Evolutionary conservation across 1,140 invertebrate species (phyloP), one percentile per base, ranked within the genome.

Genomic region (Drosophila kanapiae): DNA sequence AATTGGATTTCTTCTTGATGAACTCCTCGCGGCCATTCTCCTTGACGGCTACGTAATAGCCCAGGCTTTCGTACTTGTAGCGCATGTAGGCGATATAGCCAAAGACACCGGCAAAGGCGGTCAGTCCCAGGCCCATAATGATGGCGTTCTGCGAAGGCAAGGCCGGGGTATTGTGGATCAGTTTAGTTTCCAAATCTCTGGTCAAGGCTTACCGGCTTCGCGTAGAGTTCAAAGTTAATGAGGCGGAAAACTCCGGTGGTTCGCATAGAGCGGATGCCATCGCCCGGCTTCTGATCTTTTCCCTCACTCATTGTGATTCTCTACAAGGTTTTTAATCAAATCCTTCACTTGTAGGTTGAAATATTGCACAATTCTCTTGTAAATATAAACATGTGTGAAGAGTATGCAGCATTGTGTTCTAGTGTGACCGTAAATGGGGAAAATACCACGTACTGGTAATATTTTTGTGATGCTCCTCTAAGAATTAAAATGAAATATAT

Each of bases 1-100:
- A 97, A 93, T 96, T 97, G 6, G 97, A 98, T 84, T 94, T 95
- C 91, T 95, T 96, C 86, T 96, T 96, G 75, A 95, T 94, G 88
- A 96, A 96, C 65, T 95, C 93, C 93, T 96, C 95, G 75, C 94
- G 94, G 3, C 96, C 97, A 92, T 97, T 95, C 57, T 95, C 94
- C 86, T 95, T 94, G 16, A 97, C 93, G n/a, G 96, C 96, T 37
- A 95, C 90, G 93, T 97, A 97, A 87, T 96, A 97, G 57, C 96
- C 96, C 92, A 96, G 94, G 27, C 93, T 94, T 93, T 96, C 95
- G 93, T 96, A 96, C 92, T 96, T 96, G 45, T 93, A 93, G 76
- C 96, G 94, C 96, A 97, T 97, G 82, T 97, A 97, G 9, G 95
- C 93, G 45, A 98, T 95, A 82, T 98, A 98, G 23, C 95, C 96